phyloP scores from a whole-genome alignment of 2,888 invertebrate species.

The Eupithecia pulchellata region DNA sequence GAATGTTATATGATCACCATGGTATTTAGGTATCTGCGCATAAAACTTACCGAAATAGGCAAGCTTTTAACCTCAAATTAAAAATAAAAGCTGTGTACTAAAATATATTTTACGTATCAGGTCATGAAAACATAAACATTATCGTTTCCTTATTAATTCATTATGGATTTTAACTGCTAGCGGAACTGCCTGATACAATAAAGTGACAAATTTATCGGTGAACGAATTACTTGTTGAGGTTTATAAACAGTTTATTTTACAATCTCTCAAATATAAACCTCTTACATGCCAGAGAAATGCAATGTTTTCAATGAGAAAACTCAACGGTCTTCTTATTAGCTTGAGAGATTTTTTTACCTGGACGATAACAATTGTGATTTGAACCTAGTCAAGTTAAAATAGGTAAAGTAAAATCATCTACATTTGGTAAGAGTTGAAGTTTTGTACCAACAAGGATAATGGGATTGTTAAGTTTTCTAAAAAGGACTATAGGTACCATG shows the following conservation, averaged over 20 bases:
- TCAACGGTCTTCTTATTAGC: not conserved
- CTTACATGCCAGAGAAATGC: not conserved
- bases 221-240: slow-evolving; percentile 33
- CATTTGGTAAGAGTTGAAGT: not conserved
- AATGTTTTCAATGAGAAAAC: not conserved
- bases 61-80: not conserved
- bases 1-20: not conserved
- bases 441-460: not conserved
- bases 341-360: not conserved
- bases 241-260: slow-evolving; percentile 16
- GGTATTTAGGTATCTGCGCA: not conserved
- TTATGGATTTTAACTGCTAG: slow-evolving; percentile 27
- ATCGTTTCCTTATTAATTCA: slow-evolving; percentile 23
- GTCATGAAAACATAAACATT: slow-evolving; percentile 9
- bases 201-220: slow-evolving; percentile 34
- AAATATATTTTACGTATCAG: slow-evolving; percentile 10
- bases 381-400: too few relatives aligned
- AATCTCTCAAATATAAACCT: not conserved
- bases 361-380: not conserved
- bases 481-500: not conserved
- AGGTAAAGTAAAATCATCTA: not conserved
- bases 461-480: not conserved
- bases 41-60: not conserved
- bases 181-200: slow-evolving; percentile 31
- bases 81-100: not conserved